Conservation (phyloP, 2,888 invertebrate species). For the Scelioninae gen. 1 region DNA sequence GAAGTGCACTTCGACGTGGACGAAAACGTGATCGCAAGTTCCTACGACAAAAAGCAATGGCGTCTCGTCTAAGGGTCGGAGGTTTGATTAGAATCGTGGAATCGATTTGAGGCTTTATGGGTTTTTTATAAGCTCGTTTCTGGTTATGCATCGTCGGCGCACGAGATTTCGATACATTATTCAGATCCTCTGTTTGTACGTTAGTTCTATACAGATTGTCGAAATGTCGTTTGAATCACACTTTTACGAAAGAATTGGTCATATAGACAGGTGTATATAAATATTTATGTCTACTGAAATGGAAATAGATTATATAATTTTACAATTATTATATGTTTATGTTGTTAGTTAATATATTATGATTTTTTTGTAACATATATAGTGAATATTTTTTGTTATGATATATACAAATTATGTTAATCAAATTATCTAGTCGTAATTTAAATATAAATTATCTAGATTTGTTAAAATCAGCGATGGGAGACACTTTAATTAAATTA, state of each 20-base stretch:
- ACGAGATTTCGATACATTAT: conserved; percentile 34
- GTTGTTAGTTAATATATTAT: neutral
- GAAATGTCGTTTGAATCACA: conserved; percentile 10
- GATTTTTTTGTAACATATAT: too few species aligned
- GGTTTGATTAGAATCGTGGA: conserved; percentile 39
- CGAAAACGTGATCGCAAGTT: conserved; percentile 37
- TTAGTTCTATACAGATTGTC: conserved; percentile 14
- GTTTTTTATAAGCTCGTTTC: conserved; percentile 28
- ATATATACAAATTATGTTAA: too few species aligned
- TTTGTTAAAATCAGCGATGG: too few species aligned
- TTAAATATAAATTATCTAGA: too few species aligned
- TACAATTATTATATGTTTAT: neutral
- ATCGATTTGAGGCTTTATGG: conserved; percentile 29
- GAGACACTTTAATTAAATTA: too few species aligned
- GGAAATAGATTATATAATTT: neutral
- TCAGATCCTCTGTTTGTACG: conserved; percentile 23
- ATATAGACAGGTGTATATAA: neutral
- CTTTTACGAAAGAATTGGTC: conserved; percentile 4
- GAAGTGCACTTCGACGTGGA: conserved; percentile 20
- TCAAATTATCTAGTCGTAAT: too few species aligned
- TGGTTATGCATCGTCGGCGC: conserved; percentile 33
- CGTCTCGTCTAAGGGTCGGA: conserved; percentile 18
- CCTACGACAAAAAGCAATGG: conserved; percentile 39
- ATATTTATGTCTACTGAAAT: neutral
- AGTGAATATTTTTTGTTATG: too few species aligned